Percentiles rank a stretch among this genome's conserved stretches.
Conservation (phyloP, 2,888 invertebrate species). For the Eulithis testata region DNA sequence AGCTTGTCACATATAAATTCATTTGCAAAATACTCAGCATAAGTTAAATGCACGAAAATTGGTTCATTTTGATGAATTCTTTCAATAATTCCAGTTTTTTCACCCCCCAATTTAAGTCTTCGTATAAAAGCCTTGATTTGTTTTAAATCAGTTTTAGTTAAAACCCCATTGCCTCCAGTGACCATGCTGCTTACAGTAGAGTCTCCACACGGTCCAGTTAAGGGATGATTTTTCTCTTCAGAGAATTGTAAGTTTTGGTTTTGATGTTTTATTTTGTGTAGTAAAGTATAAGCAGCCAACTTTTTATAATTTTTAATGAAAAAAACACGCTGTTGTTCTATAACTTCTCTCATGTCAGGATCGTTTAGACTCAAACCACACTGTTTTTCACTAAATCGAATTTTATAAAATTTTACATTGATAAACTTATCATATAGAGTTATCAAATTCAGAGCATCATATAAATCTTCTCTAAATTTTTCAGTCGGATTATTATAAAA, state of each 20-base stretch:
- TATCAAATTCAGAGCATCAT: conserved; percentile 17
- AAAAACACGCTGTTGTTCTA: conserved; percentile 12
- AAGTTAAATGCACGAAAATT: conserved; percentile 44
- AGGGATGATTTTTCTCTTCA: not conserved
- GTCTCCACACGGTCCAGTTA: not conserved
- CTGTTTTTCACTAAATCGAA: conserved; percentile 43
- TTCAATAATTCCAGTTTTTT: conserved; percentile 42
- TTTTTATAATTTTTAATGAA: conserved; percentile 17
- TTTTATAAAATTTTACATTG: conserved; percentile 38
- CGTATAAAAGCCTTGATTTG: not conserved
- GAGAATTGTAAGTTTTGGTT: not conserved
- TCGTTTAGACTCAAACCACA: conserved; percentile 34
- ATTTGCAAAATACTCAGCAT: conserved; percentile 42
- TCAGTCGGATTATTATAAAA: not conserved
- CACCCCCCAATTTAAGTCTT: conserved; percentile 33
- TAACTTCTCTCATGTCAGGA: conserved; percentile 37
- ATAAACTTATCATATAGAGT: conserved; percentile 38
- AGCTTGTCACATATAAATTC: conserved; percentile 37
- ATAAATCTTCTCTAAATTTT: not conserved
- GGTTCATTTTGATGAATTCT: conserved; percentile 33
- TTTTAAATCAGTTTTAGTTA: conserved; percentile 12
- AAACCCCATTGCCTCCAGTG: not conserved
- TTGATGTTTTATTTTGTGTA: not conserved
- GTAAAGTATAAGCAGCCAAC: conserved; percentile 16
- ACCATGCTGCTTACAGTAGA: too few species aligned